These are phyloP conservation scores for Miichthys miiuy DNA, from an alignment of 2,797 vertebrate species.

Conservation along the genomic window DNA sequence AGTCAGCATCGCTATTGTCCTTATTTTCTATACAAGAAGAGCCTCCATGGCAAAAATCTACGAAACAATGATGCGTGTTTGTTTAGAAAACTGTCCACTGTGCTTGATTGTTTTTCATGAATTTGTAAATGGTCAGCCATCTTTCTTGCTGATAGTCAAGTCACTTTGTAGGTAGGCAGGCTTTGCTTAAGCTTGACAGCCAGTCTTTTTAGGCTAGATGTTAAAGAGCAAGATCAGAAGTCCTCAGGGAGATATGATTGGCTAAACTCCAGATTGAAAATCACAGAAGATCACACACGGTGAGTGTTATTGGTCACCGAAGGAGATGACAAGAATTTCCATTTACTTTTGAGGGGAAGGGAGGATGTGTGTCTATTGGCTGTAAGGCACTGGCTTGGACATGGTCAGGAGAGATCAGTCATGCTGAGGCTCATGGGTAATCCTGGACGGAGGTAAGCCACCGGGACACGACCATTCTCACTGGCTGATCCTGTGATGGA, in stretches of 20 bases:
- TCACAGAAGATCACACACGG: conserved; percentile 10
- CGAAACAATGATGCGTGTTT: conserved; percentile 85
- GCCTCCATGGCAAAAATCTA: conserved; percentile 91
- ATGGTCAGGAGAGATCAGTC: conserved; percentile 86
- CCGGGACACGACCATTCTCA: conserved; percentile 96
- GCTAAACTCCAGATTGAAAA: conserved; percentile 50
- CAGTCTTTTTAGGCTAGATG: conserved; percentile 46
- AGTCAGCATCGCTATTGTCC: conserved; percentile 51
- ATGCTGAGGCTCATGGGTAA: conserved; percentile 99
- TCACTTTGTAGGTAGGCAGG: conserved; percentile 76
- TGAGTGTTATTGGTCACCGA: conserved; percentile 39
- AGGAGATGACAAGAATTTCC: conserved; percentile 46
- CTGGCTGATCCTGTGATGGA: conserved; percentile 97
- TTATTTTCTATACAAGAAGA: conserved; percentile 69
- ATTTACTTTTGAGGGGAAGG: conserved; percentile 47
- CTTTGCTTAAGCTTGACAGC: conserved; percentile 61
- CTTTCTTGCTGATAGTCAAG: conserved; percentile 86
- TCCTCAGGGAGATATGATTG: conserved; percentile 52
- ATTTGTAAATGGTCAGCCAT: conserved; percentile 89
- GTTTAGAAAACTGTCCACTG: conserved; percentile 91
- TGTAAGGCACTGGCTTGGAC: conserved; percentile 84
- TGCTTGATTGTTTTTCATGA: conserved; percentile 90
- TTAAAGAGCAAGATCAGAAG: conserved; percentile 32
- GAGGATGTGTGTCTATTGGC: conserved; percentile 58
- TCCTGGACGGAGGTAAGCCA: conserved; percentile 98